phyloP scores from a whole-genome alignment of 2,113 vertebrate species.

The Antechinus flavipes region DNA sequence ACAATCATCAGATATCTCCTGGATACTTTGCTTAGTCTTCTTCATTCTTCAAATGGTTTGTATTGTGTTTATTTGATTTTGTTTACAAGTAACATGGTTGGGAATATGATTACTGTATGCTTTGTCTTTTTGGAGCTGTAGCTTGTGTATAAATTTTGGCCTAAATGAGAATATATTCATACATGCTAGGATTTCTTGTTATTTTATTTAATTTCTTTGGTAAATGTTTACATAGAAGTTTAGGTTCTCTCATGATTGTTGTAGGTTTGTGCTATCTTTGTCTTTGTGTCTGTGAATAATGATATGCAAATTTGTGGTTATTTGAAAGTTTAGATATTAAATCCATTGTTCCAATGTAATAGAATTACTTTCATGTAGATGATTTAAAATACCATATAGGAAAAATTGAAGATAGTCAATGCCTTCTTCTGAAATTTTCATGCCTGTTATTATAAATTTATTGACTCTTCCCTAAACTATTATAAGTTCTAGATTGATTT shows the following conservation, averaged over 20 bases:
- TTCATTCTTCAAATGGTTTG: slow-evolving; percentile 97
- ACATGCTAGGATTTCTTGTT: neutral
- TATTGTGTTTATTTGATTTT: slow-evolving; percentile 61
- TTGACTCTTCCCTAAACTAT: neutral
- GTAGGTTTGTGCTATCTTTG: neutral
- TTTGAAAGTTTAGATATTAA: neutral
- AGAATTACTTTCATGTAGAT: neutral
- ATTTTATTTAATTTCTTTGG: neutral
- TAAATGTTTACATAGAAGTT: neutral
- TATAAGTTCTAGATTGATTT: neutral
- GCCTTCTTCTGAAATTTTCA: neutral
- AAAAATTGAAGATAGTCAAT: neutral
- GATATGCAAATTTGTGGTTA: neutral
- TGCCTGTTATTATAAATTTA: neutral
- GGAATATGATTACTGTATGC: neutral
- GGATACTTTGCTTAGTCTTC: slow-evolving; percentile 97
- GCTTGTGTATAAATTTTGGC: slow-evolving; percentile 37
- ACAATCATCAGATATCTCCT: slow-evolving; percentile 97
- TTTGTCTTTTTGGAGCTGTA: neutral
- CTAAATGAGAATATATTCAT: slow-evolving; percentile 28
- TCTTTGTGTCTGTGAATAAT: neutral
- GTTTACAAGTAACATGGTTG: slow-evolving; percentile 5
- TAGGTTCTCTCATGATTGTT: neutral
- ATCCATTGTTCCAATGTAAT: neutral
- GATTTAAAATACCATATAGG: neutral